Conservation (phyloP, 1,140 invertebrate species). For the Radopholus similis region DNA sequence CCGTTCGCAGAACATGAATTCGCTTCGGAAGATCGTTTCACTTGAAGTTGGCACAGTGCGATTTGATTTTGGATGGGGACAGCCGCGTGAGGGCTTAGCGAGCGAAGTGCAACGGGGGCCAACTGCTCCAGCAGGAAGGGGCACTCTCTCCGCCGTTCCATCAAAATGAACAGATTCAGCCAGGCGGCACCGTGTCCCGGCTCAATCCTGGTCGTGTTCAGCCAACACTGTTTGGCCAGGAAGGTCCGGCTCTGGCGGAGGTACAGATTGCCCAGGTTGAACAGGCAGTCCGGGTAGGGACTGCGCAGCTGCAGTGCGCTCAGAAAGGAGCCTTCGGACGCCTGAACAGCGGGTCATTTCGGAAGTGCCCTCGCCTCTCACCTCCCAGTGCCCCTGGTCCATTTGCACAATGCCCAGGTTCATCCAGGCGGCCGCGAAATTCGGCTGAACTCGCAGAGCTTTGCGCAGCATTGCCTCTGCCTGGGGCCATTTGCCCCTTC, state of each 20-base stretch:
- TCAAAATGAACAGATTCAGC: no score
- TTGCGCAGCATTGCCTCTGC: conserved; percentile 73
- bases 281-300: conserved; percentile 20
- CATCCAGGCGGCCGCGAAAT: conserved; percentile 95
- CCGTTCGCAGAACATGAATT: no score
- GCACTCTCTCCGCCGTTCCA: no score
- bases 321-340: conserved; percentile 12
- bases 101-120: no score
- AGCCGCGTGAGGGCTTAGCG: no score
- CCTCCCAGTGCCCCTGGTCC: conserved; percentile 69
- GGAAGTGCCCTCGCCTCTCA: conserved; percentile 60
- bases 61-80: no score
- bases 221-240: conserved; percentile 3
- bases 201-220: conserved; percentile 4
- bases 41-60: no score
- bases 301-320: conserved; percentile 15
- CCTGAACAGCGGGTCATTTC: conserved; percentile 9
- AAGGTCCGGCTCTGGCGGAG: background rate
- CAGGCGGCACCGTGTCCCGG: conserved; percentile 3
- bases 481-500: conserved; percentile 70
- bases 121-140: no score
- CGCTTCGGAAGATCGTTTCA: no score
- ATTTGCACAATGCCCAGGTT: conserved; percentile 88
- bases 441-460: conserved; percentile 70
- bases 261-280: conserved; percentile 28